Conservation (phyloP, 2,113 vertebrate genomes). For the Anolis carolinensis region DNA sequence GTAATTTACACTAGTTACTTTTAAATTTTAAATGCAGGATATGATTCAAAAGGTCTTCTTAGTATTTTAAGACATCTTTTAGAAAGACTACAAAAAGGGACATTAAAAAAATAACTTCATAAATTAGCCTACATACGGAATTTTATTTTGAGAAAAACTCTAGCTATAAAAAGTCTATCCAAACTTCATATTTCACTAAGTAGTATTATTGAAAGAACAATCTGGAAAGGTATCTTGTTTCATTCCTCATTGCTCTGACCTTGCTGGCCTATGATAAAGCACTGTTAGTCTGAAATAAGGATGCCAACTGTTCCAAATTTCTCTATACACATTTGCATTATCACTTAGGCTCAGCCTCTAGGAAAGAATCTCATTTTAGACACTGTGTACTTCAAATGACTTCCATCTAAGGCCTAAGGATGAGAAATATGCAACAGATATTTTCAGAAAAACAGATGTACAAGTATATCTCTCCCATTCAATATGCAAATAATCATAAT, state of each 20-base stretch:
- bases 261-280: not conserved
- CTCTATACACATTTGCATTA: not conserved
- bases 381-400: not conserved
- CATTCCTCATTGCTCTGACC: not conserved
- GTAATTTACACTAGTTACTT: too few species aligned
- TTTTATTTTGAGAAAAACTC: not conserved
- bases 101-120: too few species aligned
- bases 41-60: too few species aligned
- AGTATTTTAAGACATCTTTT: too few species aligned
- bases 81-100: too few species aligned
- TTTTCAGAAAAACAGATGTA: conserved; percentile 27
- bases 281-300: not conserved
- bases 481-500: conserved; percentile 11
- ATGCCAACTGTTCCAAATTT: not conserved
- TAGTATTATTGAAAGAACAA: not conserved
- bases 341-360: not conserved
- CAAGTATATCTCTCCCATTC: not conserved
- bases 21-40: too few species aligned
- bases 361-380: conserved; percentile 8
- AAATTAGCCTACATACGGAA: not conserved
- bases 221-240: not conserved
- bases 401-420: conserved; percentile 5
- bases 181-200: not conserved
- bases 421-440: not conserved
- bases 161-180: not conserved